These are phyloP conservation scores for Etia nguti DNA, from an alignment of 2,113 vertebrate species.

Conservation along the genomic window DNA sequence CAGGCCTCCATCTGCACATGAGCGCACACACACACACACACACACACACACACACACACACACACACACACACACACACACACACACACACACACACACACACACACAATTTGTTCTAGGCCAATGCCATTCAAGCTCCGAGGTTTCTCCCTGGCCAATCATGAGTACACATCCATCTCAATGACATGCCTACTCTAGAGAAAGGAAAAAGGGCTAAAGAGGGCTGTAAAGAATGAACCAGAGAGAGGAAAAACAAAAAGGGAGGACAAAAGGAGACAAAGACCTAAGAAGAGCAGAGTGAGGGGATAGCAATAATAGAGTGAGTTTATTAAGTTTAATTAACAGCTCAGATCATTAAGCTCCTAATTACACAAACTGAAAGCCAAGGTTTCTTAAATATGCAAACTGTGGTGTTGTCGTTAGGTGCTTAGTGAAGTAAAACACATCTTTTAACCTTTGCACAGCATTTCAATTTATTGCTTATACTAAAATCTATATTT, in stretches of 20 bases:
- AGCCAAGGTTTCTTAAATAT: neutral
- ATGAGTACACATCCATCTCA: neutral
- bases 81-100: neutral
- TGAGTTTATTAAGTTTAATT: slow-evolving; percentile 7
- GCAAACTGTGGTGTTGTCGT: neutral
- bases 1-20: neutral
- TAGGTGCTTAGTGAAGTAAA: neutral
- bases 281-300: neutral
- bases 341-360: slow-evolving; percentile 24
- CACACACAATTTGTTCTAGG: neutral
- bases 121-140: neutral
- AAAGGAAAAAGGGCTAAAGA: neutral
- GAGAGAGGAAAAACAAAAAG: neutral
- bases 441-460: neutral
- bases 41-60: neutral
- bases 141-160: neutral
- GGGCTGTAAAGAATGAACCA: neutral
- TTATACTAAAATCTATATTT: neutral
- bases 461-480: neutral
- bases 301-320: neutral
- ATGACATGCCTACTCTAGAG: neutral
- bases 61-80: neutral
- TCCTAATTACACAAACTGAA: slow-evolving; percentile 12
- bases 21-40: neutral
- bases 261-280: neutral